Evolutionary conservation across 1,140 invertebrate genomes (phyloP), one percentile per base, ranked within the genome.

Genomic region (Drosophila bocki): DNA sequence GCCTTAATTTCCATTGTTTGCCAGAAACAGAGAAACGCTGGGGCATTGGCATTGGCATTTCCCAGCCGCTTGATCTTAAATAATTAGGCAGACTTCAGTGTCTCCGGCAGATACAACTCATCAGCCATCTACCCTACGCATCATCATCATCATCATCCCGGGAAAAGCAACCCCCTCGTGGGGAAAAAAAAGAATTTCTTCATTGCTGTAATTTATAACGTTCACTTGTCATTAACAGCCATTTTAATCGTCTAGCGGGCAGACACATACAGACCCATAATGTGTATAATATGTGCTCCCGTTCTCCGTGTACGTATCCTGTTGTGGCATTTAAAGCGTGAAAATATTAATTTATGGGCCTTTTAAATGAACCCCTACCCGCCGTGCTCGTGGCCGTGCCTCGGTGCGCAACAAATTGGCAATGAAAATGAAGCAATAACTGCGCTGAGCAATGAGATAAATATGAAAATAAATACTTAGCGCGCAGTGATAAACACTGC

Each of bases 191-290:
- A 12, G 72, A 85, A 90, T 85, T 78, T 82, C 81, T 90, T 85
- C 84, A 90, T 90, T 72, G 81, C 77, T 90, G 84, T 88, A 90
- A 88, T 90, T 90, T 88, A 88, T 88, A 88, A 90, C 86, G 69
- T 85, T 90, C 84, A 83, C 84, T 88, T 88, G 84, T 88, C 85
- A 88, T 88, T 88, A 88, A 88, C 84, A 88, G 84, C 77, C 83
- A 88, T 85, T 88, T 88, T 85, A 88, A 88, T 88, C 84, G 84
- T 71, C 79, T 80, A 82, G 69, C 74, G 47, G 63, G 63, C 74
- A 63, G 54, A 61, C 64, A 61, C 47, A 60, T 4, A 69, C 59
- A 64, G 22, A 15, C 39, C 37, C 39, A 50, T 45, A 53, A 53
- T 69, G 61, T 47, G 53, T 47, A 39, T 51, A 75, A 47, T 57